phyloP scores from a whole-genome alignment of 2,888 invertebrate genomes.

The Ethmia dodecea region DNA sequence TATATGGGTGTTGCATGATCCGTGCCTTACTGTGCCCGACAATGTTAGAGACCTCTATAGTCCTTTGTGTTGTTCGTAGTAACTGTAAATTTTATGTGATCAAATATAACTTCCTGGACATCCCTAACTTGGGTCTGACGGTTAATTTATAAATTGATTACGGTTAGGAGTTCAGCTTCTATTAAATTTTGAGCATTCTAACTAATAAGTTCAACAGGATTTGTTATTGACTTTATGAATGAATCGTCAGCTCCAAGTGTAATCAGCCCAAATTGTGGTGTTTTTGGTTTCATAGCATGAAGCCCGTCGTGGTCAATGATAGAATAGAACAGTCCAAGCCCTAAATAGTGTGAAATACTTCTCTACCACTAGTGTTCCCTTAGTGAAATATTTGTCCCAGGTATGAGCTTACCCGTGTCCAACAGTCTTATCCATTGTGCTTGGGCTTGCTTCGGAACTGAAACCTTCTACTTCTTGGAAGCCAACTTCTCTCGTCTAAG shows the following conservation, averaged over 20 bases:
- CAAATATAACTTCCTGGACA: slow-evolving; percentile 41
- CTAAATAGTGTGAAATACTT: slow-evolving; percentile 53
- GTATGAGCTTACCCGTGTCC: slow-evolving; percentile 52
- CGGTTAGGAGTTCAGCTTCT: slow-evolving; percentile 2
- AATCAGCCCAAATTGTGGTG: slow-evolving; percentile 41
- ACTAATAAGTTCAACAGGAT: slow-evolving; percentile 5
- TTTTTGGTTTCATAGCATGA: slow-evolving; percentile 68
- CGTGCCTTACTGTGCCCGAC: slow-evolving; percentile 72
- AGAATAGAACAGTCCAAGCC: slow-evolving; percentile 43
- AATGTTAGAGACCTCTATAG: slow-evolving; percentile 69
- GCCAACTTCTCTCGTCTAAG: slow-evolving; percentile 30
- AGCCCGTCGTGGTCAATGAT: slow-evolving; percentile 52
- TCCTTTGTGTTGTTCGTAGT: slow-evolving; percentile 74
- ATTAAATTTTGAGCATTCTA: neutral
- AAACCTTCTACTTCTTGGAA: slow-evolving; percentile 47
- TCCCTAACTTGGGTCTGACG: slow-evolving; percentile 58
- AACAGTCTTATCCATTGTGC: slow-evolving; percentile 59
- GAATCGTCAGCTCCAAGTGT: slow-evolving; percentile 64
- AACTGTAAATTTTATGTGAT: slow-evolving; percentile 60
- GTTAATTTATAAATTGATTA: slow-evolving; percentile 45
- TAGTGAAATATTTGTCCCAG: slow-evolving; percentile 54
- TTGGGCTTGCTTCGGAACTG: slow-evolving; percentile 71
- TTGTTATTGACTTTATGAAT: slow-evolving; percentile 21
- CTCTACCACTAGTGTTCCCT: slow-evolving; percentile 46
- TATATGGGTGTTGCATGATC: slow-evolving; percentile 75